Conservation (phyloP, 2,888 invertebrate species). For the Metallyticus violacea region DNA sequence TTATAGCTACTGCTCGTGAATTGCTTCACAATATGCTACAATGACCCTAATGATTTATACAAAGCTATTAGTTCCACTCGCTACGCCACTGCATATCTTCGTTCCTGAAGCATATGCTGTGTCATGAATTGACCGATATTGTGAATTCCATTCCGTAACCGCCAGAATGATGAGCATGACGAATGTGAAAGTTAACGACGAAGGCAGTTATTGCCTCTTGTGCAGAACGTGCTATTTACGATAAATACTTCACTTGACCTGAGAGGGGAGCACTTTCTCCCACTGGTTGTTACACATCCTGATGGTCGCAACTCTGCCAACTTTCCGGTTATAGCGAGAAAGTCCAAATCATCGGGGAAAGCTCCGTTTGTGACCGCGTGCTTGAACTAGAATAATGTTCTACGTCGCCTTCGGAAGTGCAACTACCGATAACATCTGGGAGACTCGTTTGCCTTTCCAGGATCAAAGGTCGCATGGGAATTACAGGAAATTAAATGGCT, state of each 20-base stretch:
- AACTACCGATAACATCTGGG: not conserved
- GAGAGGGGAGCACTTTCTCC: not conserved
- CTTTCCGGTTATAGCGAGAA: not conserved
- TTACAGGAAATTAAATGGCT: not conserved
- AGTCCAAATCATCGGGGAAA: not conserved
- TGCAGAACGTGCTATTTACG: not conserved
- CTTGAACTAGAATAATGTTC: not conserved
- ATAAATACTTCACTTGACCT: not conserved
- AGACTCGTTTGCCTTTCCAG: too few relatives aligned
- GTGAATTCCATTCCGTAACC: not conserved
- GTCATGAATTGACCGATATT: not conserved
- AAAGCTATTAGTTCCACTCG: too few relatives aligned
- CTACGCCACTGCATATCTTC: too few relatives aligned
- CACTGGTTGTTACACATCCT: not conserved
- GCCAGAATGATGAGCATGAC: not conserved
- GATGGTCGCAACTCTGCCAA: not conserved
- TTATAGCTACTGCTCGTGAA: too few relatives aligned
- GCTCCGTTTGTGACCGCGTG: not conserved
- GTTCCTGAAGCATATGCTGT: not conserved
- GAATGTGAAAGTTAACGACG: not conserved
- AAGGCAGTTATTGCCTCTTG: not conserved
- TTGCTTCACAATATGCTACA: too few relatives aligned
- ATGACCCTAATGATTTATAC: too few relatives aligned
- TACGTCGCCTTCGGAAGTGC: not conserved
- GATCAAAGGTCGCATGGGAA: not conserved